A percentile compares a stretch with the other conserved stretches of the same genome.
phyloP scores from a whole-genome alignment of 2,888 invertebrate species.

The Meiosimyza decipiens region DNA sequence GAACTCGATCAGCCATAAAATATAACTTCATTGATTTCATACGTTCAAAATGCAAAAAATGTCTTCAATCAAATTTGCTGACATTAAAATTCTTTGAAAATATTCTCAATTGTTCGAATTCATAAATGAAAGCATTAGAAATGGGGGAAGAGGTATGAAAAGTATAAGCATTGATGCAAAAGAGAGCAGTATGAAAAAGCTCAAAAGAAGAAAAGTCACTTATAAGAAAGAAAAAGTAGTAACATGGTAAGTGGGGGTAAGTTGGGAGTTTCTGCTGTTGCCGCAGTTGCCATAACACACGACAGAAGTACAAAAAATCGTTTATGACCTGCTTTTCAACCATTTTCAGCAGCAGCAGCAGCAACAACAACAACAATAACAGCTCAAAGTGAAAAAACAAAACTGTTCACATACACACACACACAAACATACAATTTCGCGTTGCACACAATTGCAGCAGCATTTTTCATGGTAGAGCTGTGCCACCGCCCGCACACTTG shows the following conservation, averaged over 20 bases:
- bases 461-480: no score
- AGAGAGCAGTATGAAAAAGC: constrained; percentile 20
- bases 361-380: no score
- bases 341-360: constrained; percentile 38
- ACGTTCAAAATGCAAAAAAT: background rate
- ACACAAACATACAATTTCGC: background rate
- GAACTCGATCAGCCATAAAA: no score
- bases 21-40: background rate
- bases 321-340: constrained; percentile 61
- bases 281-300: constrained; percentile 3
- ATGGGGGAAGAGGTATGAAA: constrained; percentile 52
- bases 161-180: constrained; percentile 49
- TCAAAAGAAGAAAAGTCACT: constrained; percentile 20
- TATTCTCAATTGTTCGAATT: constrained; percentile 54
- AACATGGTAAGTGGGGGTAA: background rate
- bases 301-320: constrained; percentile 41
- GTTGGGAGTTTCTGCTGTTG: background rate
- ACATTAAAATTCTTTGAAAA: constrained; percentile 41
- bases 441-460: no score
- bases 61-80: constrained; percentile 37
- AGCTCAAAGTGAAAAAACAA: no score
- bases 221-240: background rate
- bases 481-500: no score
- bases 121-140: constrained; percentile 51
- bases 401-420: background rate